Percentiles rank a stretch among this genome's conserved stretches.
These are phyloP conservation scores for Sigmodon hispidus DNA, from an alignment of 2,113 vertebrate genomes.

Conservation along the genomic window DNA sequence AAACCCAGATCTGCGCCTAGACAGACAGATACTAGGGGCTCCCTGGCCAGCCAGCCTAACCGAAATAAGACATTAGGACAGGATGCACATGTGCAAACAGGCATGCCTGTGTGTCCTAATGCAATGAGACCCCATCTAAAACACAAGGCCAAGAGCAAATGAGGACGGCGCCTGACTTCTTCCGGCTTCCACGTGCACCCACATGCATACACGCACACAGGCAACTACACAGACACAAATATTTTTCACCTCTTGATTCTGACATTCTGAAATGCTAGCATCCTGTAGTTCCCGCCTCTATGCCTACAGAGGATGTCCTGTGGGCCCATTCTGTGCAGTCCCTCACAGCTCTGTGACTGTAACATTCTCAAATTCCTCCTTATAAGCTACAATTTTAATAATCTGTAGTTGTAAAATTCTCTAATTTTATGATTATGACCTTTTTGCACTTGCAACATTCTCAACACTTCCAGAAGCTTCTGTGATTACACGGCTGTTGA, in stretches of 20 bases:
- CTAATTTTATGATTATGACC: slow-evolving; percentile 59
- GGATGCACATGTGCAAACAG: not conserved
- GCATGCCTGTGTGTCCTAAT: not conserved
- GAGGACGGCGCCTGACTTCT: not conserved
- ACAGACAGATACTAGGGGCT: not conserved
- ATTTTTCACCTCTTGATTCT: not conserved
- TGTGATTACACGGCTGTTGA: slow-evolving; percentile 49
- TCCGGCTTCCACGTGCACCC: not conserved
- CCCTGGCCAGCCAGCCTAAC: not conserved
- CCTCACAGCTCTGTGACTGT: not conserved
- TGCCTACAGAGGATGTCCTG: not conserved
- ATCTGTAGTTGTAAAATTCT: slow-evolving; percentile 32
- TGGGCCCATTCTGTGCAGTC: not conserved
- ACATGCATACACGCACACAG: not conserved
- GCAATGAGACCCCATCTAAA: not conserved
- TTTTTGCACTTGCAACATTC: slow-evolving; percentile 31
- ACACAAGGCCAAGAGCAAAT: not conserved
- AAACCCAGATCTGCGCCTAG: not conserved
- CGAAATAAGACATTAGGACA: not conserved
- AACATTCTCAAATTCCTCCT: slow-evolving; percentile 2
- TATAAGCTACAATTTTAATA: slow-evolving; percentile 35
- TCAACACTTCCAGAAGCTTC: slow-evolving; percentile 17
- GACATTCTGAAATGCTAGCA: not conserved
- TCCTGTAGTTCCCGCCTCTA: not conserved
- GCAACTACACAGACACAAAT: not conserved